Conservation (phyloP, 1,140 invertebrate genomes). For the Caenorhabditis elegans region WBcel235 BX284605.5:5565501-5566000, state of each 20-base stretch:
- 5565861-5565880: slow-evolving; percentile 1
- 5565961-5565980: background rate
- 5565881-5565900: slow-evolving; percentile 13
- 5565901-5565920: background rate
- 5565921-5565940: background rate
- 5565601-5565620: background rate
- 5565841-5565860: background rate
- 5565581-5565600: slow-evolving; percentile 20
- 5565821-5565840: slow-evolving; percentile 20
- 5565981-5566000: too few species aligned
- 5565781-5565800: background rate
- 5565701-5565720: slow-evolving; percentile 11
- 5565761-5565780: background rate
- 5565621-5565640: background rate
- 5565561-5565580: slow-evolving; percentile 13
- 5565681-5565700: too few species aligned
- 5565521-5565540: too few species aligned
- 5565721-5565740: slow-evolving; percentile 4
- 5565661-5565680: too few species aligned
- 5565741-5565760: slow-evolving; percentile 4
- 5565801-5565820: slow-evolving; percentile 32
- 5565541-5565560: slow-evolving; percentile 4
- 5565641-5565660: too few species aligned
- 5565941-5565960: background rate
- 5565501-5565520: too few species aligned